phyloP scores from a whole-genome alignment of 1,140 invertebrate species.

The Cydia pomonella region DNA sequence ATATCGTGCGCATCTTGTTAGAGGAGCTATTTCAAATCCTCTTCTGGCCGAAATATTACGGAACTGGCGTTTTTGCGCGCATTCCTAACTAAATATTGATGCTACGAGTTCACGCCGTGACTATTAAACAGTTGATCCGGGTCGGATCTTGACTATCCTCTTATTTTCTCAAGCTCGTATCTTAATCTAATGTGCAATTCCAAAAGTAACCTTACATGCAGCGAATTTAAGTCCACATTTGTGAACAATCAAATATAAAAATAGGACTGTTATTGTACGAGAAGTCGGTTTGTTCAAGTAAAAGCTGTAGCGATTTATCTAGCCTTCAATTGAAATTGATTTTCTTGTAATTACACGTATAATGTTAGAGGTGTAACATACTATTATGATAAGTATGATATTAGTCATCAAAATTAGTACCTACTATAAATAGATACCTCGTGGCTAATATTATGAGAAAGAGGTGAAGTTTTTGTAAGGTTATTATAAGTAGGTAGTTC shows the following conservation, averaged over 20 bases:
- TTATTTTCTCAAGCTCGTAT: background rate
- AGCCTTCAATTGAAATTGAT: background rate
- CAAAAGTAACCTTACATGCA: background rate
- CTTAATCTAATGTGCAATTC: background rate
- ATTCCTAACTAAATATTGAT: slow-evolving; percentile 69
- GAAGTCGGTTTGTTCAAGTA: background rate
- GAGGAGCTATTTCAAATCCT: slow-evolving; percentile 17
- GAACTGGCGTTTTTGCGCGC: slow-evolving; percentile 68
- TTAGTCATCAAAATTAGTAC: background rate
- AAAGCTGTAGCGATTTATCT: background rate
- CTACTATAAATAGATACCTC: too few species aligned
- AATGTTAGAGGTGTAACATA: background rate
- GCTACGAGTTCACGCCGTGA: slow-evolving; percentile 50
- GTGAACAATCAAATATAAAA: background rate
- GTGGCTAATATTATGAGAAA: background rate
- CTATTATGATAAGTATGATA: background rate
- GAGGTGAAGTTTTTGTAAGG: background rate
- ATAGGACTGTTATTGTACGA: background rate
- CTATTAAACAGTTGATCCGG: slow-evolving; percentile 50
- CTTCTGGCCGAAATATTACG: slow-evolving; percentile 56
- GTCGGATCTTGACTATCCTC: slow-evolving; percentile 41
- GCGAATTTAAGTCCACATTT: background rate
- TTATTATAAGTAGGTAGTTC: background rate
- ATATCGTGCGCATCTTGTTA: slow-evolving; percentile 20
- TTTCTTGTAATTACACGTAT: background rate